Evolutionary conservation across 2,888 invertebrate species (phyloP).

Genomic region (Melinaea menophilus): DNA sequence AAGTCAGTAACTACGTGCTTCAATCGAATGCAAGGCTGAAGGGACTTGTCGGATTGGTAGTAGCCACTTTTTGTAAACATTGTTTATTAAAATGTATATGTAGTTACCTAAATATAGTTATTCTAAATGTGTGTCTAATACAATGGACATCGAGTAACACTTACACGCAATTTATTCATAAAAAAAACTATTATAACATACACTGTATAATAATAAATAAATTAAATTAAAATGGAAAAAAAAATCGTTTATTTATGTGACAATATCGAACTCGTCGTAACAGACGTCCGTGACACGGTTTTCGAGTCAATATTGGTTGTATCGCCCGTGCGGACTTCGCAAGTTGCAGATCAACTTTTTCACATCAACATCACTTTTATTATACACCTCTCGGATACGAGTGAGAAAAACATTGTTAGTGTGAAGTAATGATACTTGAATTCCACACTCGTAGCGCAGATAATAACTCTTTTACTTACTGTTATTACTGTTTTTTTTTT

Average conservation of each 20-base stretch:
- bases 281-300: conserved; percentile 25
- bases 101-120: background rate
- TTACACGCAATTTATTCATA: too few species aligned
- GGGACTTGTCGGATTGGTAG: conserved; percentile 48
- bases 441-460: conserved; percentile 12
- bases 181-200: too few species aligned
- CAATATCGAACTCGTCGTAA: background rate
- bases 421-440: conserved; percentile 9
- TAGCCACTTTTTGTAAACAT: conserved; percentile 40
- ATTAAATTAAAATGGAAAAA: background rate
- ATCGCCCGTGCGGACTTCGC: conserved; percentile 7
- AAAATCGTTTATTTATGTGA: background rate
- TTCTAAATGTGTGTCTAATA: background rate
- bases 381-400: background rate
- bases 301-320: conserved; percentile 11
- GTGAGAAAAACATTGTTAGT: conserved; percentile 5
- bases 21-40: conserved; percentile 49
- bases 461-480: conserved; percentile 17
- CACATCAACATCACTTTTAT: background rate
- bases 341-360: conserved; percentile 7
- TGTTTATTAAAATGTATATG: conserved; percentile 29
- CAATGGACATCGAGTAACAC: too few species aligned
- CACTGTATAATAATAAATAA: too few species aligned
- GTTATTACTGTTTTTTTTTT: conserved; percentile 1
- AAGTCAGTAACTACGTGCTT: conserved; percentile 48